phyloP scores from a whole-genome alignment of 2,113 vertebrate genomes.

The Theristicus caerulescens region DNA sequence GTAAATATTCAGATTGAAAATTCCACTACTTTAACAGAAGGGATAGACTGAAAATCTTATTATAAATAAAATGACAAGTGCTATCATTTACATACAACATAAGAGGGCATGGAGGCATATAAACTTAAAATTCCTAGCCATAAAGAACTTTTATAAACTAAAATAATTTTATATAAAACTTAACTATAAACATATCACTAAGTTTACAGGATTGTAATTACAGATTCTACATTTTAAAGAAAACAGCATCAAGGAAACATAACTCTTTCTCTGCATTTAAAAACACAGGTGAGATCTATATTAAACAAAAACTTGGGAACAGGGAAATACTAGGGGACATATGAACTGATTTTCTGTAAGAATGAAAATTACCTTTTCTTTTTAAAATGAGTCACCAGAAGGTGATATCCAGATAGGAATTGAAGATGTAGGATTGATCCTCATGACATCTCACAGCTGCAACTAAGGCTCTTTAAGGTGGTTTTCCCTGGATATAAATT shows the following conservation, averaged over 20 bases:
- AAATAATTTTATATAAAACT: not conserved
- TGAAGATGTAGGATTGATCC: not conserved
- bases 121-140: not conserved
- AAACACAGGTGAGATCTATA: not conserved
- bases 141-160: not conserved
- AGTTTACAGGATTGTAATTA: not conserved
- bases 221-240: not conserved
- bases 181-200: not conserved
- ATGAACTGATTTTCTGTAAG: not conserved
- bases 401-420: not conserved
- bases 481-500: not conserved
- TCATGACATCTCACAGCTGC: not conserved
- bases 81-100: not conserved
- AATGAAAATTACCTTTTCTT: not conserved
- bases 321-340: not conserved
- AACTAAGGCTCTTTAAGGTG: not conserved
- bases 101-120: not conserved
- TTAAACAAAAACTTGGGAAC: not conserved
- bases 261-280: not conserved
- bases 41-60: not conserved
- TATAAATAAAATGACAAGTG: not conserved
- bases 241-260: not conserved
- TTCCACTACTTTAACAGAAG: not conserved
- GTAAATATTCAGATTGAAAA: not conserved
- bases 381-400: not conserved